Evolutionary conservation across 2,888 invertebrate genomes (phyloP).

Genomic region (Bimastos eiseni): DNA sequence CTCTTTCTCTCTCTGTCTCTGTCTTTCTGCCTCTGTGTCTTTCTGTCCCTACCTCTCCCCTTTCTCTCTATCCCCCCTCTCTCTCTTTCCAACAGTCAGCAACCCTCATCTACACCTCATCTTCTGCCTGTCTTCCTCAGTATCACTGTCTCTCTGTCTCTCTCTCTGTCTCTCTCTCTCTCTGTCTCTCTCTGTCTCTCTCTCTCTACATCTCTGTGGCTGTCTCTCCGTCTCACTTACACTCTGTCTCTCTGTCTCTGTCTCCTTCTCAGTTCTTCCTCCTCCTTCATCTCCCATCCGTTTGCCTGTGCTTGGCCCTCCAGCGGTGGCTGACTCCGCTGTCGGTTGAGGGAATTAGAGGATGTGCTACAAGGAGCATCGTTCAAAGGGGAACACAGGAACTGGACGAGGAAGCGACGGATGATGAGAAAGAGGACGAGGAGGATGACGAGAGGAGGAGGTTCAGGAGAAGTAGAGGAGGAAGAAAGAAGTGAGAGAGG

Average conservation of each 20-base stretch:
- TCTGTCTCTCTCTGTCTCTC: neutral
- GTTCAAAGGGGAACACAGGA: neutral
- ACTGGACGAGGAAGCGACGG: neutral
- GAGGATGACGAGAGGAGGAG: neutral
- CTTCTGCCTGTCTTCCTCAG: neutral
- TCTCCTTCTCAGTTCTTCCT: too few relatives aligned
- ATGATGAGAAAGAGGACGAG: neutral
- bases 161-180: too few relatives aligned
- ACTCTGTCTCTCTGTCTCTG: too few relatives aligned
- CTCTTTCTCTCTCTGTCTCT: too few relatives aligned
- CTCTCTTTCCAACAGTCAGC: too few relatives aligned
- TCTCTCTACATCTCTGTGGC: neutral
- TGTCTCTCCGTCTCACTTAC: too few relatives aligned
- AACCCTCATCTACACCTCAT: neutral
- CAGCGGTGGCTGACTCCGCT: neutral
- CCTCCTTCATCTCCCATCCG: too few relatives aligned
- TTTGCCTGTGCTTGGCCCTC: too few relatives aligned
- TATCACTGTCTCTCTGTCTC: neutral
- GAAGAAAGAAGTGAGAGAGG: neutral
- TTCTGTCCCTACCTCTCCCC: too few relatives aligned
- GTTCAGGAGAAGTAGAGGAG: neutral
- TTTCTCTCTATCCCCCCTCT: too few relatives aligned
- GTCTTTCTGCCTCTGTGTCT: too few relatives aligned
- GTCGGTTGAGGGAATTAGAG: conserved; percentile 6
- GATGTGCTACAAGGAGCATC: neutral